A percentile compares a stretch with the other conserved stretches of the same genome.
Evolutionary conservation across 2,113 vertebrate species (phyloP).

Genomic region (cattle (Bos taurus)): DNA sequence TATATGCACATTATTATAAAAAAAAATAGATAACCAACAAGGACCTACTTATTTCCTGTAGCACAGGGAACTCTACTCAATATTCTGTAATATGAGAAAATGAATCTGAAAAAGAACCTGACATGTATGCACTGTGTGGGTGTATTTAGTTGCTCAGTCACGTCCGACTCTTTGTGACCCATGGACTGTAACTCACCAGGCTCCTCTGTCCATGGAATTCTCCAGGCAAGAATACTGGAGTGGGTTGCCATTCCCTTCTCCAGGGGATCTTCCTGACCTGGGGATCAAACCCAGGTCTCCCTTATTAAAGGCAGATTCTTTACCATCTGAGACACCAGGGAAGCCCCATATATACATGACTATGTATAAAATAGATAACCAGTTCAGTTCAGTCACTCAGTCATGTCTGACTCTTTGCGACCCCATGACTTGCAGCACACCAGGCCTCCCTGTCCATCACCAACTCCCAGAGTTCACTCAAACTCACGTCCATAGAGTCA

Average conservation of each 20-base stretch:
- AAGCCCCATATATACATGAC: not conserved
- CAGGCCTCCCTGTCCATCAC: no score
- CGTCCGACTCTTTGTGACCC: not conserved
- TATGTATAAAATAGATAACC: not conserved
- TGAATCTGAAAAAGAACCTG: not conserved
- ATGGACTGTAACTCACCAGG: not conserved
- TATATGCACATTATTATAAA: not conserved
- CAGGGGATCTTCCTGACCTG: not conserved
- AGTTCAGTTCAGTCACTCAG: no score
- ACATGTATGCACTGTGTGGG: not conserved
- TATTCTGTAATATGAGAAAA: not conserved
- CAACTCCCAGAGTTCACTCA: no score
- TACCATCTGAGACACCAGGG: not conserved
- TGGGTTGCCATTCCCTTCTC: not conserved
- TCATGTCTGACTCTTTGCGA: no score
- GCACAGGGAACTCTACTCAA: not conserved
- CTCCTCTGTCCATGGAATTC: not conserved
- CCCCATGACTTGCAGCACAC: rapidly evolving
- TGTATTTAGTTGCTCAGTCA: not conserved
- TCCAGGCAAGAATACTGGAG: not conserved
- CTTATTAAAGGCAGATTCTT: not conserved
- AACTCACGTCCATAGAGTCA: rapidly evolving
- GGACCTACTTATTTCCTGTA: not conserved
- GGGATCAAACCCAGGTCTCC: not conserved
- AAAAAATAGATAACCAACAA: not conserved